Evolutionary conservation across 2,113 vertebrate species (phyloP).

Genomic region (Hydrochoerus hydrochaeris): DNA sequence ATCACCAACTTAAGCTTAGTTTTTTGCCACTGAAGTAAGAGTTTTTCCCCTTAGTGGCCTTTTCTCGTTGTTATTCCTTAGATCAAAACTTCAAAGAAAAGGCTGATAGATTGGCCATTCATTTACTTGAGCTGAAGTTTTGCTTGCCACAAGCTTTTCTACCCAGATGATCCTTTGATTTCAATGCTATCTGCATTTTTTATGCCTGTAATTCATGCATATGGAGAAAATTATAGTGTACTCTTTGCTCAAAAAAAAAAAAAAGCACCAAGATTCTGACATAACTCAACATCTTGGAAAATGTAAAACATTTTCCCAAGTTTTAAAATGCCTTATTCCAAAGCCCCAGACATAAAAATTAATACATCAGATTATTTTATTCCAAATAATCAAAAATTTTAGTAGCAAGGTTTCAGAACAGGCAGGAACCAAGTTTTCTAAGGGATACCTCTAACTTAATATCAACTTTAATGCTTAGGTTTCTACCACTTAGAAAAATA

Average conservation of each 20-base stretch:
- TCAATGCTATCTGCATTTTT: conserved; percentile 63
- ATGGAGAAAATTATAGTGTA: conserved; percentile 54
- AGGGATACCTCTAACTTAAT: background rate
- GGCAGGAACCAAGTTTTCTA: background rate
- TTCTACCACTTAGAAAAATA: background rate
- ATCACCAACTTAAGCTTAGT: background rate
- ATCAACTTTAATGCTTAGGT: background rate
- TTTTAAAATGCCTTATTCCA: conserved; percentile 47
- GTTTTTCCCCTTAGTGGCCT: background rate
- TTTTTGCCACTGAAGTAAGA: conserved; percentile 36
- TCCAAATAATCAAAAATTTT: conserved; percentile 32
- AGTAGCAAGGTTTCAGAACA: background rate
- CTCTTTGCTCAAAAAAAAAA: conserved; percentile 39
- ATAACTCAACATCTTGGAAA: conserved; percentile 48
- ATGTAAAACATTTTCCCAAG: conserved; percentile 31
- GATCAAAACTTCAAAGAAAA: conserved; percentile 71
- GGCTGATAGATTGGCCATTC: conserved; percentile 18
- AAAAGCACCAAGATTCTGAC: background rate
- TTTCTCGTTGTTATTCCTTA: conserved; percentile 51
- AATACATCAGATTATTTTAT: background rate
- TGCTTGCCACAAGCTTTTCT: conserved; percentile 68
- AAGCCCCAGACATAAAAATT: conserved; percentile 15
- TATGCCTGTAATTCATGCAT: conserved; percentile 28
- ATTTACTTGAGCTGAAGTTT: conserved; percentile 54
- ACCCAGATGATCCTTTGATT: conserved; percentile 45